Base-by-base conservation (phyloP, 1,140 invertebrate genomes). In the Cepaea nemoralis region DNA sequence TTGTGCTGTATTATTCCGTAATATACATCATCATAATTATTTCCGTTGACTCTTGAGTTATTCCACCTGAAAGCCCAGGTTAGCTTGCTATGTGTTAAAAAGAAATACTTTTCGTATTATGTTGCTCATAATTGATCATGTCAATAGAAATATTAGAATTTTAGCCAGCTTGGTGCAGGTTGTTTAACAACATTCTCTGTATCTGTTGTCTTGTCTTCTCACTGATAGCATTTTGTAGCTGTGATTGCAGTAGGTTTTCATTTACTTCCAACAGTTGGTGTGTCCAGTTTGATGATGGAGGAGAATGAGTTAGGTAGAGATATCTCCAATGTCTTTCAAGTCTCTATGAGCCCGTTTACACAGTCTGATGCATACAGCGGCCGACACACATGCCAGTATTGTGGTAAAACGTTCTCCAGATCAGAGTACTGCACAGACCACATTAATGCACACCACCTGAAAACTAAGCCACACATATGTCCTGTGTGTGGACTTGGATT, bases 401-500 rank as follows among this genome's bases (percentile, higher is more conserved):
- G 77, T 69, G 77, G 77, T 2, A 78, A 69, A 42, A 39, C 48
- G 10, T 78, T 78, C 37, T 45, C n/a, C 16, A 33, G 42, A 37
- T 45, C 24, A 27, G 27, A 55, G 50, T 45, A 78, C 33, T 69
- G 35, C 27, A n/a, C 63, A 16, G 77, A 55, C 42, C 77, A 78
- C 55, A 67, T 78, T 31, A 78, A 78, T 22, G 39, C 77, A 22
- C 42, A 45, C 69, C 77, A 78, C 33, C 37, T 69, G 14, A 40
- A 45, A 27, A 45, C 42, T 22, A 78, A 78, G 27, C 77, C 77
- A 33, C 63, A 78, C 22, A 40, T 37, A 0, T 78, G 77, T 45
- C 19, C 59, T 22, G 37, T 67, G 5, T 78, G 77, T 78, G 27
- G 50, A 48, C 24, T 42, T 14, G 27, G 63, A 27, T 78, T 78